These are phyloP conservation scores for Gnathonemus longibarbis DNA, from an alignment of 2,113 vertebrate species.

Conservation along the genomic window DNA sequence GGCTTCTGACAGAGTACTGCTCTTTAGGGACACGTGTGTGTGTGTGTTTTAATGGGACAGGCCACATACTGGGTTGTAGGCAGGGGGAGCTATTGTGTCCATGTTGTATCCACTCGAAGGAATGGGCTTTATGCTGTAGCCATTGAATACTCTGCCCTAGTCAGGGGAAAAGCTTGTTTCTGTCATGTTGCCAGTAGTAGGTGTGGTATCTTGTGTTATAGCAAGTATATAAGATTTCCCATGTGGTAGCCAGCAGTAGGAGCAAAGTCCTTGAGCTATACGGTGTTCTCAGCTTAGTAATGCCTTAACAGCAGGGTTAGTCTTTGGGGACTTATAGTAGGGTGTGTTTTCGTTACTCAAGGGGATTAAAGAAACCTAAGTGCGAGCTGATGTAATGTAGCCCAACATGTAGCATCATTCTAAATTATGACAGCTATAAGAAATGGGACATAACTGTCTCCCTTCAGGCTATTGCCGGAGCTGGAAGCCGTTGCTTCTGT, in stretches of 20 bases:
- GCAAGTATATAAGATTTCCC: neutral
- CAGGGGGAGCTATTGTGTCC: neutral
- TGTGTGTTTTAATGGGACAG: neutral
- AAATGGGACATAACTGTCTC: neutral
- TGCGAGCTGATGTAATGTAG: neutral
- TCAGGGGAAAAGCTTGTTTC: neutral
- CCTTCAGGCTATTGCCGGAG: neutral
- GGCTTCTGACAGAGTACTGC: neutral
- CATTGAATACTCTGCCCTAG: neutral
- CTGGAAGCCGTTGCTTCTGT: neutral
- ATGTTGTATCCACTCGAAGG: neutral
- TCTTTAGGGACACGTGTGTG: neutral
- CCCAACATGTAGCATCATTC: neutral
- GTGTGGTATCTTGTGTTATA: neutral
- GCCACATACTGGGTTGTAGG: neutral
- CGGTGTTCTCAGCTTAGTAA: neutral
- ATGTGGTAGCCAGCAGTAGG: neutral
- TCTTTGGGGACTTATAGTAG: neutral
- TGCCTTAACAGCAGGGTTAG: neutral
- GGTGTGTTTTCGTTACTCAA: neutral
- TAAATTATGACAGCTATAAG: slow-evolving; percentile 17
- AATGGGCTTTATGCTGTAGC: neutral
- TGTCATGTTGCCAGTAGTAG: neutral
- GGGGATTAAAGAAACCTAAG: neutral
- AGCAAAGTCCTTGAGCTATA: neutral